A percentile compares a stretch with the other conserved stretches of the same genome.
Conservation (phyloP, 2,888 invertebrate species). For the Diaphora mendica region DNA sequence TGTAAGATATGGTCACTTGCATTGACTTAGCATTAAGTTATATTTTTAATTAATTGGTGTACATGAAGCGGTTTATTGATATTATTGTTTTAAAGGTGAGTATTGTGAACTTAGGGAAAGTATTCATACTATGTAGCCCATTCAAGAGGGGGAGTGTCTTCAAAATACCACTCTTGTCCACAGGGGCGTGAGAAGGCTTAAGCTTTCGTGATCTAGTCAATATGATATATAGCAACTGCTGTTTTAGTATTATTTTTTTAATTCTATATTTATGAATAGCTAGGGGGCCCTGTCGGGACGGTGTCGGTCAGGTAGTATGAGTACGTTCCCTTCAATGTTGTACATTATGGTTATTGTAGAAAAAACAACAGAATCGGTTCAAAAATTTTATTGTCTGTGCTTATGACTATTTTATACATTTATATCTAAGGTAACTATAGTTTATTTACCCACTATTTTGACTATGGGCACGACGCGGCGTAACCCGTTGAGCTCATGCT, state of each 20-base stretch:
- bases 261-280: too few species aligned
- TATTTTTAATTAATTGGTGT: too few species aligned
- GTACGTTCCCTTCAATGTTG: background rate
- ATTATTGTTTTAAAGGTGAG: too few species aligned
- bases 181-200: too few species aligned
- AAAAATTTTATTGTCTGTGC: slow-evolving; percentile 63
- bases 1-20: too few species aligned
- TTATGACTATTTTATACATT: slow-evolving; percentile 74
- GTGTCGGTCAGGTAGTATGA: background rate
- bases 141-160: background rate
- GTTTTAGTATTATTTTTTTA: too few species aligned
- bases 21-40: too few species aligned
- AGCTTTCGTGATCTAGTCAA: too few species aligned
- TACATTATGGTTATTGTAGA: slow-evolving; percentile 4
- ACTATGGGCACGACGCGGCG: slow-evolving; percentile 74
- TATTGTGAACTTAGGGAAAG: background rate
- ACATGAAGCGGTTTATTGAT: too few species aligned
- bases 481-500: slow-evolving; percentile 63
- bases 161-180: background rate
- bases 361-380: slow-evolving; percentile 22
- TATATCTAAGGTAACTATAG: slow-evolving; percentile 76
- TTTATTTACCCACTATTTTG: slow-evolving; percentile 75
- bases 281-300: too few species aligned
- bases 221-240: too few species aligned
- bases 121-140: background rate